Evolutionary conservation across 2,113 vertebrate genomes (phyloP).

Genomic region (Nestor notabilis): DNA sequence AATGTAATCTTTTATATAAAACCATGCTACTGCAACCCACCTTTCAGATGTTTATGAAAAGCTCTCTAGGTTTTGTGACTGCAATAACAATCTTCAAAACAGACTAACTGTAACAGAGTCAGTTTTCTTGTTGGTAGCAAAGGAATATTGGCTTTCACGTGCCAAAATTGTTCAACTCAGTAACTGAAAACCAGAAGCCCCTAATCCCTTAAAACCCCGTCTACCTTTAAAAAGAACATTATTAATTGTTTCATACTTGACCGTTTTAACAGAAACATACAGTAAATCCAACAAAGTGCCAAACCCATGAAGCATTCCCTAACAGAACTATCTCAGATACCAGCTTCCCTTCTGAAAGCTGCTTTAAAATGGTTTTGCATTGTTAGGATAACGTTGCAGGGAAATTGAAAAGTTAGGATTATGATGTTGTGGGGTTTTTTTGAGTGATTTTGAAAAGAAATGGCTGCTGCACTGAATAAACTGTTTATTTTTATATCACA

Average conservation of each 20-base stretch:
- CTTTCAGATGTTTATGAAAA: neutral
- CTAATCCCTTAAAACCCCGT: neutral
- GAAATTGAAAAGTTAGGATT: neutral
- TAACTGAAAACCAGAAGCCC: neutral
- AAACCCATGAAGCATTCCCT: neutral
- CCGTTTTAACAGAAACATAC: neutral
- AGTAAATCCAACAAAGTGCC: neutral
- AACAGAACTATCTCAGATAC: neutral
- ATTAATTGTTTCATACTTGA: neutral
- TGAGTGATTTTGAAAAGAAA: neutral
- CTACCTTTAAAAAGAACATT: neutral
- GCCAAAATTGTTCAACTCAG: neutral
- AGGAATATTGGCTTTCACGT: neutral
- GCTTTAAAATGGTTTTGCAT: neutral
- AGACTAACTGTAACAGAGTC: neutral
- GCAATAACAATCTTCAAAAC: neutral
- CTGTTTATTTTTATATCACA: neutral
- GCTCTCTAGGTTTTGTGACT: neutral
- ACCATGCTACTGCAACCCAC: neutral
- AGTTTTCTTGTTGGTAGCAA: neutral
- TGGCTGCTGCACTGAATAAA: constrained; percentile 9
- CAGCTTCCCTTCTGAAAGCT: neutral
- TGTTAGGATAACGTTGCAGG: neutral
- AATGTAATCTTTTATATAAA: neutral
- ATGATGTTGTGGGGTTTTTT: neutral